A percentile compares a stretch with the other conserved stretches of the same genome.
phyloP scores from a whole-genome alignment of 1,140 invertebrate species.

The Cephus cinctus region DNA sequence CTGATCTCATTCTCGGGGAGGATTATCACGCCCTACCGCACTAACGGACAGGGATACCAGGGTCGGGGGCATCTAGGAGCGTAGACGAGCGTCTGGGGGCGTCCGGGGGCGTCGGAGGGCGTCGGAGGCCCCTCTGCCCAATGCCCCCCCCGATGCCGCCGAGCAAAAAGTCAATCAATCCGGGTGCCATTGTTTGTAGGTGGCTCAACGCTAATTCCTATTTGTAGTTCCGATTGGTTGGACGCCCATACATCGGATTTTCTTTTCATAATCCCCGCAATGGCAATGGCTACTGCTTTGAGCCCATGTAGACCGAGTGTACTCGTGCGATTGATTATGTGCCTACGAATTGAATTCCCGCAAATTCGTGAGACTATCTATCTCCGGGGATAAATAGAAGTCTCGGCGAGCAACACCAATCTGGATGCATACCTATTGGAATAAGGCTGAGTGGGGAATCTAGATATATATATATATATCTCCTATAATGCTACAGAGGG shows the following conservation, averaged over 20 bases:
- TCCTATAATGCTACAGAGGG: too few relatives aligned
- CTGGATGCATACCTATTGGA: too few relatives aligned
- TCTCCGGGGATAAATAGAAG: too few relatives aligned
- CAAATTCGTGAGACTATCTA: slow-evolving; percentile 3
- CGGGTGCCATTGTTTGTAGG: slow-evolving; percentile 45
- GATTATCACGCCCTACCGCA: slow-evolving; percentile 49
- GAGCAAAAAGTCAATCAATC: slow-evolving; percentile 53
- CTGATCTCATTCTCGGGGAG: slow-evolving; percentile 37
- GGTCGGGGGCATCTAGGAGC: background rate
- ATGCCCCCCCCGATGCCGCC: slow-evolving; percentile 20
- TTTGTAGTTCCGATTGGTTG: slow-evolving; percentile 49
- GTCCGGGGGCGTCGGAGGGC: background rate
- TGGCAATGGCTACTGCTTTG: too few relatives aligned
- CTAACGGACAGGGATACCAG: slow-evolving; percentile 34
- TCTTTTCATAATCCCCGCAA: slow-evolving; percentile 48
- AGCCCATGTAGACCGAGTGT: background rate
- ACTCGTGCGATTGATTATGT: slow-evolving; percentile 6
- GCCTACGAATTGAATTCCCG: background rate
- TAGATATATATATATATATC: too few relatives aligned
- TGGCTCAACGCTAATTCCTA: slow-evolving; percentile 51
- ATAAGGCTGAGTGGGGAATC: too few relatives aligned
- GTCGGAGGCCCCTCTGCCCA: slow-evolving; percentile 17
- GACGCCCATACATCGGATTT: slow-evolving; percentile 41
- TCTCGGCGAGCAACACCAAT: too few relatives aligned
- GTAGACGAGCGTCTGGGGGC: slow-evolving; percentile 8